phyloP scores from a whole-genome alignment of 2,113 vertebrate species.

The Forbesichthys agassizii region DNA sequence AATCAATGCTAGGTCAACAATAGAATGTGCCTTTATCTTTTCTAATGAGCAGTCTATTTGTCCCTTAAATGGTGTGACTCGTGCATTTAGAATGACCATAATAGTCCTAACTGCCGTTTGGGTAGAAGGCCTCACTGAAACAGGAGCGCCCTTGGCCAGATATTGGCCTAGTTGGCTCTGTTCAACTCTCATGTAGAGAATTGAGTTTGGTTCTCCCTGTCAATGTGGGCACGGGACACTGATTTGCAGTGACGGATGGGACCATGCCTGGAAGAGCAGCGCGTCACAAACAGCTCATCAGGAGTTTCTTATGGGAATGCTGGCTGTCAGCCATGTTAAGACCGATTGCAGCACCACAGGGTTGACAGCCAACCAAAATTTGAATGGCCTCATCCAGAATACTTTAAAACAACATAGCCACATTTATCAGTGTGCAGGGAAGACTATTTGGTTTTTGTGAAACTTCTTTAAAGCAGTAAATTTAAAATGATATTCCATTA shows the following conservation, averaged over 20 bases:
- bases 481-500: background rate
- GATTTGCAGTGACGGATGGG: slow-evolving; percentile 49
- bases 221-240: slow-evolving; percentile 20
- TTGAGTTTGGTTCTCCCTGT: slow-evolving; percentile 28
- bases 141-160: too few relatives aligned
- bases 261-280: slow-evolving; percentile 34
- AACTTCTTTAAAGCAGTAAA: background rate
- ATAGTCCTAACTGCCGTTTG: too few relatives aligned
- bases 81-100: too few relatives aligned
- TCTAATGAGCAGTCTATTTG: too few relatives aligned
- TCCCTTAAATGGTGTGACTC: too few relatives aligned
- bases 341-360: slow-evolving; percentile 32
- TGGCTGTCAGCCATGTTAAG: slow-evolving; percentile 22
- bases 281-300: slow-evolving; percentile 47
- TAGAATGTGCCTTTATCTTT: too few relatives aligned
- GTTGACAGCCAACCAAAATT: slow-evolving; percentile 43
- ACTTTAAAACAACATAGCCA: slow-evolving; percentile 6
- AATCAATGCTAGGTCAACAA: too few relatives aligned
- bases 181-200: background rate
- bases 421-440: background rate
- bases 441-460: background rate
- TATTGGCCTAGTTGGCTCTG: too few relatives aligned
- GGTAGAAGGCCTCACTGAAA: too few relatives aligned
- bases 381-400: slow-evolving; percentile 16
- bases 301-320: slow-evolving; percentile 36